Evolutionary conservation across 2,888 invertebrate species (phyloP).

Genomic region (Nymphalis urticae): DNA sequence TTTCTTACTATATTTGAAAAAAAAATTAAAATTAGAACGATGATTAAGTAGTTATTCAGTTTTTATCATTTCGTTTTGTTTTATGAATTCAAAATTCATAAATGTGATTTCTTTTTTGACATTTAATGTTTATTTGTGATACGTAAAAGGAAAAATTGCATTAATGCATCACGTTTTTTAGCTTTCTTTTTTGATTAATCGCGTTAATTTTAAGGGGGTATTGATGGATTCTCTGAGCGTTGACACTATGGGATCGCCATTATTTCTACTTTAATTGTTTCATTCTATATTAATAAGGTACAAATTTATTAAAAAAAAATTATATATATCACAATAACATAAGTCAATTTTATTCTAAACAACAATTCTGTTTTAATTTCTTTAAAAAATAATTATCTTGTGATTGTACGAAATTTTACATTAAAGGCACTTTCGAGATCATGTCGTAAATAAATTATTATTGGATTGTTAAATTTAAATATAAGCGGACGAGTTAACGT

Average conservation of each 20-base stretch:
- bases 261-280: constrained; percentile 33
- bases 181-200: constrained; percentile 55
- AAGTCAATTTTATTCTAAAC: constrained; percentile 55
- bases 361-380: constrained; percentile 38
- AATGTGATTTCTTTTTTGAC: constrained; percentile 80
- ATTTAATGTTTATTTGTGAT: constrained; percentile 81
- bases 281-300: constrained; percentile 67
- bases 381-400: constrained; percentile 39
- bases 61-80: constrained; percentile 67
- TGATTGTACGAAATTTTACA: constrained; percentile 58
- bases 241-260: constrained; percentile 52
- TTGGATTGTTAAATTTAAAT: constrained; percentile 70
- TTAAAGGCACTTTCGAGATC: constrained; percentile 54
- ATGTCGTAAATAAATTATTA: constrained; percentile 71
- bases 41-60: constrained; percentile 60
- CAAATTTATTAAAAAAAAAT: constrained; percentile 52
- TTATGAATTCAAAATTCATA: constrained; percentile 82
- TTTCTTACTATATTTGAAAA: constrained; percentile 48
- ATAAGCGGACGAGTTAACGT: constrained; percentile 60
- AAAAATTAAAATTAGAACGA: constrained; percentile 44
- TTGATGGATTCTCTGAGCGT: constrained; percentile 52
- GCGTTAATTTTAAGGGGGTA: constrained; percentile 59
- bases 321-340: constrained; percentile 55
- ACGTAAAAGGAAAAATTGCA: constrained; percentile 74
- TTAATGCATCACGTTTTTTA: constrained; percentile 76